A percentile compares a stretch with the other conserved stretches of the same genome.
Evolutionary conservation across 2,797 vertebrate genomes (phyloP).

Genomic region (Mus minutoides): DNA sequence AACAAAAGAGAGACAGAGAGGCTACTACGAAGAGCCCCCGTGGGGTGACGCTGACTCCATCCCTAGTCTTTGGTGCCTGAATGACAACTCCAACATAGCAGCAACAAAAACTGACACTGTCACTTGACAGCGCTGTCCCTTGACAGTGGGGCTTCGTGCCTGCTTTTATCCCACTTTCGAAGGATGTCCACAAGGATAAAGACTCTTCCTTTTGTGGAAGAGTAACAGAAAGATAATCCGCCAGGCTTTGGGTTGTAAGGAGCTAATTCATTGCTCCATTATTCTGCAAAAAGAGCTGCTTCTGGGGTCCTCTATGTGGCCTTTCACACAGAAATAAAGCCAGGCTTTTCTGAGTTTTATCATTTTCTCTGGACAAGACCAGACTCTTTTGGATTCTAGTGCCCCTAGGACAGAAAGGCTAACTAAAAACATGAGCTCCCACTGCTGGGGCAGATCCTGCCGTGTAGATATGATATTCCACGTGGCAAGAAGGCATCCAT

Average conservation of each 20-base stretch:
- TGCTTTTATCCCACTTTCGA: slow-evolving; percentile 12
- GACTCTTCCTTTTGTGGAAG: slow-evolving; percentile 9
- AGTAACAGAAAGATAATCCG: slow-evolving; percentile 41
- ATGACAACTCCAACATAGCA: slow-evolving; percentile 9
- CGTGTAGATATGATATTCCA: background rate
- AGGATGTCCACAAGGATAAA: slow-evolving; percentile 7
- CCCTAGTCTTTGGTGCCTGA: slow-evolving; percentile 19
- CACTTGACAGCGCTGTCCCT: background rate
- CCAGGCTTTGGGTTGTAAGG: slow-evolving; percentile 15
- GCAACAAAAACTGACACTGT: background rate
- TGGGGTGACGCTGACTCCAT: background rate
- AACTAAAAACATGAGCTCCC: background rate
- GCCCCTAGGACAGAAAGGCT: background rate
- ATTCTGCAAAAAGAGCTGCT: background rate
- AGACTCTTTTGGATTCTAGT: background rate
- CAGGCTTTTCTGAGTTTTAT: background rate
- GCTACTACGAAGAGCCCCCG: background rate
- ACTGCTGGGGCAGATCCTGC: background rate
- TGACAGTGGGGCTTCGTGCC: background rate
- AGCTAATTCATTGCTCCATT: slow-evolving; percentile 1
- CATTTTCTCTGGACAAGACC: background rate
- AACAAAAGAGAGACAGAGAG: background rate
- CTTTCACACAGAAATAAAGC: slow-evolving; percentile 54
- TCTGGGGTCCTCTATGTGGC: background rate
- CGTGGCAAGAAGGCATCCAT: background rate